phyloP scores from a whole-genome alignment of 2,888 invertebrate species.

The Lamellibrachia columna region DNA sequence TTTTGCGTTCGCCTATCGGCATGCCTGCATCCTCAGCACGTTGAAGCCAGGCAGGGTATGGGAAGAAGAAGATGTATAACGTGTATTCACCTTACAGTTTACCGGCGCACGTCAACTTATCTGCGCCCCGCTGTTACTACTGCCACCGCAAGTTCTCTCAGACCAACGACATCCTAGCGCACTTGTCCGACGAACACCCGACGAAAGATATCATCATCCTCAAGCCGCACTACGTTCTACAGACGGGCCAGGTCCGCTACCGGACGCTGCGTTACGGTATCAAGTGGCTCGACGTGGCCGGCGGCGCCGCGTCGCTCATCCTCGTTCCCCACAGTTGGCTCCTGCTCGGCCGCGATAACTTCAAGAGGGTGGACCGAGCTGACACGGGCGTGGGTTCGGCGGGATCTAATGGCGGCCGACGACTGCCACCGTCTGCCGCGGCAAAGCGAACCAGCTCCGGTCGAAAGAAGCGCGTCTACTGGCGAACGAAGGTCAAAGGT shows the following conservation, averaged over 20 bases:
- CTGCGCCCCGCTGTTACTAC: neutral
- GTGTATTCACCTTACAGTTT: neutral
- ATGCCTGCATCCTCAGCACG: too few species aligned
- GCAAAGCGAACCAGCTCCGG: neutral
- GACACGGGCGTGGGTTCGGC: neutral
- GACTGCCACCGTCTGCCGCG: neutral
- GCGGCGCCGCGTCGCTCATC: neutral
- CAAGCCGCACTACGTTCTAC: neutral
- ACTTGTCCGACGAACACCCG: slow-evolving; percentile 5
- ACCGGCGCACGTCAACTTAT: neutral
- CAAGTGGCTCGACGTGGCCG: neutral
- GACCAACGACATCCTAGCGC: neutral
- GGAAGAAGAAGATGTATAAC: neutral
- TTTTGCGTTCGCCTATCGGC: too few species aligned
- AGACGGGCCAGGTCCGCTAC: neutral
- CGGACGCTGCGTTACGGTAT: neutral
- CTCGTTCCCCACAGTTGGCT: slow-evolving; percentile 3
- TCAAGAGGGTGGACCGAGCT: neutral
- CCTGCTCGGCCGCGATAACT: neutral
- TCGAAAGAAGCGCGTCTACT: neutral
- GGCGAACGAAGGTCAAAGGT: neutral
- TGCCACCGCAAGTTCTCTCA: neutral
- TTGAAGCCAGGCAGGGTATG: too few species aligned
- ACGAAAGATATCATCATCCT: neutral
- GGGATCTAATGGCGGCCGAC: neutral